Evolutionary conservation across 2,113 vertebrate species (phyloP).

Genomic region (Anhinga rufa): DNA sequence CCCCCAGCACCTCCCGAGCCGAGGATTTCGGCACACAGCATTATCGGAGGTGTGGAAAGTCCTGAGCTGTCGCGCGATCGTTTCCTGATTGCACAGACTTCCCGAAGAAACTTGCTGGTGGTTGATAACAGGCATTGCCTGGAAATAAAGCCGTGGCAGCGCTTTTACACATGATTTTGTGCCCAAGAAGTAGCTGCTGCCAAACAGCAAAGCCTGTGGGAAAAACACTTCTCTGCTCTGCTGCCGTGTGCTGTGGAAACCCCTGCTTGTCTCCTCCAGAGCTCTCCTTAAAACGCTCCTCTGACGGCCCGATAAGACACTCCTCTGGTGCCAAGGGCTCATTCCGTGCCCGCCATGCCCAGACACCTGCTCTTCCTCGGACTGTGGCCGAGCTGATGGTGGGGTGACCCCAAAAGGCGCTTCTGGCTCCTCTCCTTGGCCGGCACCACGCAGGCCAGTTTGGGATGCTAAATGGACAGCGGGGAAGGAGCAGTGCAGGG

Average conservation of each 20-base stretch:
- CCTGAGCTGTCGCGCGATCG: accelerated
- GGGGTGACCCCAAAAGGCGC: neutral
- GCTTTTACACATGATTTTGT: accelerated
- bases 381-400: accelerated
- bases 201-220: accelerated
- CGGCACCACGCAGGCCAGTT: neutral
- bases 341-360: neutral
- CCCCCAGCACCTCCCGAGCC: accelerated
- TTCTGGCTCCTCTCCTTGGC: too few species aligned
- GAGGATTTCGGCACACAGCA: neutral
- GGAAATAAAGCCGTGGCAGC: accelerated
- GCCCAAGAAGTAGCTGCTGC: neutral
- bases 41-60: neutral
- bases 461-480: neutral
- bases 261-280: too few species aligned
- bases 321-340: too few species aligned
- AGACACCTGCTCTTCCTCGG: neutral
- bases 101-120: neutral
- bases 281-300: neutral
- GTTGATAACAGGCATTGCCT: neutral
- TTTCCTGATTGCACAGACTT: neutral
- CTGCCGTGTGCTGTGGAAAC: neutral
- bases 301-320: accelerated
- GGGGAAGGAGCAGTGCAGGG: accelerated
- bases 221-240: accelerated